These are phyloP conservation scores for Peucedramus taeniatus DNA, from an alignment of 2,113 vertebrate genomes.

Conservation along the genomic window DNA sequence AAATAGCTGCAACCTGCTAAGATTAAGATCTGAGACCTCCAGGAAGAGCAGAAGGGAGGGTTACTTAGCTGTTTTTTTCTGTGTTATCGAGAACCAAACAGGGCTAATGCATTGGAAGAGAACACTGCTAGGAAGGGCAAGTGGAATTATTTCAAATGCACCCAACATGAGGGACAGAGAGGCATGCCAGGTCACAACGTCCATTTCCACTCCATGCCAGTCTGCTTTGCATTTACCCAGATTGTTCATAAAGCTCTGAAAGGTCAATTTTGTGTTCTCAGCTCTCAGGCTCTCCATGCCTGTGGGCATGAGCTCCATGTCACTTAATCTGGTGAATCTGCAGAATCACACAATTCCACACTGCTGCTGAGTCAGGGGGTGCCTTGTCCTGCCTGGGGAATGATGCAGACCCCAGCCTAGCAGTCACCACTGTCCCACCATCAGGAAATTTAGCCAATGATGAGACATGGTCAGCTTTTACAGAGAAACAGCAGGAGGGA, in stretches of 20 bases:
- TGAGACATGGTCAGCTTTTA: background rate
- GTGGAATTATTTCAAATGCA: background rate
- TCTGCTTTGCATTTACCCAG: background rate
- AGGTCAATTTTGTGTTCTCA: background rate
- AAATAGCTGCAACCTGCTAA: background rate
- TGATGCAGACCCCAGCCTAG: rapidly evolving
- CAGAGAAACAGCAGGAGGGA: background rate
- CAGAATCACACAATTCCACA: background rate
- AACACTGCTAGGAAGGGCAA: background rate
- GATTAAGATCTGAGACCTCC: background rate
- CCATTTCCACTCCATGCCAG: background rate
- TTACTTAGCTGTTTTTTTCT: background rate
- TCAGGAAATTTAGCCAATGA: rapidly evolving
- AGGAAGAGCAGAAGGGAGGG: background rate
- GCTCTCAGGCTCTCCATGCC: background rate
- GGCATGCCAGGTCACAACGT: background rate
- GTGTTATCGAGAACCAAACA: background rate
- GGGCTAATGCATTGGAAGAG: background rate
- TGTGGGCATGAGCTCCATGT: rapidly evolving
- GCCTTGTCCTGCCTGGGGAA: background rate
- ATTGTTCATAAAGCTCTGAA: background rate
- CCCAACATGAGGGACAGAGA: rapidly evolving
- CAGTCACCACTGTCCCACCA: rapidly evolving
- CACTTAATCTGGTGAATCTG: background rate
- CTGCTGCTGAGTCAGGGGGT: background rate